A percentile compares a stretch with the other conserved stretches of the same genome.
Evolutionary conservation across 2,113 vertebrate species (phyloP).

Genomic region (Prunella himalayana): DNA sequence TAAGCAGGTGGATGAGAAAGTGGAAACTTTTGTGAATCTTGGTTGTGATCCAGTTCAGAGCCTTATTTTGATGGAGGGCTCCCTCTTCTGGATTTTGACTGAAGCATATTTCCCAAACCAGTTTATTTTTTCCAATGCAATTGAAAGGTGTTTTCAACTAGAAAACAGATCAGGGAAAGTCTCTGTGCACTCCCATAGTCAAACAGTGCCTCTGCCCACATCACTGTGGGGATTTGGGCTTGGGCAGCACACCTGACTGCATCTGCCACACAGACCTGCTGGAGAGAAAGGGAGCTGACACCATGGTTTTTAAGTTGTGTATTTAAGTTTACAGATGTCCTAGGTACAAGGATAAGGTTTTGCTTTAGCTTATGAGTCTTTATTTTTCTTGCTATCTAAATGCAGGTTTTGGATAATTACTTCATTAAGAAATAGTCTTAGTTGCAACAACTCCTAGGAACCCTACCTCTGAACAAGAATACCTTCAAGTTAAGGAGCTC

Average conservation of each 20-base stretch:
- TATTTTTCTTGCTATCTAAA: not conserved
- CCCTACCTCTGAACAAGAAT: not conserved
- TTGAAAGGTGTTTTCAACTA: not conserved
- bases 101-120: not conserved
- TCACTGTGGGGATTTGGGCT: rapidly evolving
- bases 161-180: not conserved
- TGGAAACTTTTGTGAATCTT: slow-evolving; percentile 32
- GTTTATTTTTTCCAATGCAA: not conserved
- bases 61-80: slow-evolving; percentile 55
- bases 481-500: not conserved
- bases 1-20: slow-evolving; percentile 41
- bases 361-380: not conserved
- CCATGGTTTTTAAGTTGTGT: not conserved
- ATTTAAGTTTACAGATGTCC: not conserved
- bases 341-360: not conserved
- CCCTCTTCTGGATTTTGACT: slow-evolving; percentile 56
- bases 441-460: not conserved
- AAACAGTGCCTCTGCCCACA: not conserved
- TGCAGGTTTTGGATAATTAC: not conserved
- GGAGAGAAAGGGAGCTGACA: not conserved
- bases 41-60: not conserved
- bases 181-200: not conserved
- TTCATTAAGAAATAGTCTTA: not conserved
- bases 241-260: not conserved
- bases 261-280: not conserved